phyloP scores from a whole-genome alignment of 2,797 vertebrate species.

The Adrianichthys oophorus region DNA sequence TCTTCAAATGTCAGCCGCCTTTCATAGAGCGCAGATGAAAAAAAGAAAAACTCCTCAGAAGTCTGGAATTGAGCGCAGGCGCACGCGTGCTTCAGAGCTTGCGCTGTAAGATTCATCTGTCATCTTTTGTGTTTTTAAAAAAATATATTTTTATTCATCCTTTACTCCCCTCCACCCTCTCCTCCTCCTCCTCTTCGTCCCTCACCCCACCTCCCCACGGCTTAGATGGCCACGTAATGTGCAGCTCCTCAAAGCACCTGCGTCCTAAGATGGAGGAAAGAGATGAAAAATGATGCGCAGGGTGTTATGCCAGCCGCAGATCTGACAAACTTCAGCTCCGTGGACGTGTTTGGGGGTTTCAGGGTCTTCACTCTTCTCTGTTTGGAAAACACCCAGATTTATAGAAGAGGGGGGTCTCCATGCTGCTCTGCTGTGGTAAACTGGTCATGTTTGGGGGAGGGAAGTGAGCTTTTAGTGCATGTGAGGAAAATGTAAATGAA shows the following conservation, averaged over 20 bases:
- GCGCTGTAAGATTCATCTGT: slow-evolving; percentile 1
- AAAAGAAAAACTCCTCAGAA: slow-evolving; percentile 46
- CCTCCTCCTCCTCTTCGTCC: slow-evolving; percentile 1
- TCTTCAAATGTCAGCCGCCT: slow-evolving; percentile 81
- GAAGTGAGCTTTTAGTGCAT: slow-evolving; percentile 14
- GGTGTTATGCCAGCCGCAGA: slow-evolving; percentile 50
- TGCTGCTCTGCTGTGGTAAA: not conserved
- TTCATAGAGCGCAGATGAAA: slow-evolving; percentile 65
- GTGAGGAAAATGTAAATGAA: slow-evolving; percentile 22
- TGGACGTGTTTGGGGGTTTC: too few relatives aligned
- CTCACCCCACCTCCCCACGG: slow-evolving; percentile 28
- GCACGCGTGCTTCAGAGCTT: not conserved
- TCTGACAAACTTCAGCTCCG: slow-evolving; percentile 13
- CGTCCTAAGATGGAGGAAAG: slow-evolving; percentile 83
- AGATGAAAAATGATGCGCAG: slow-evolving; percentile 50
- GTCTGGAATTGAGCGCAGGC: slow-evolving; percentile 23
- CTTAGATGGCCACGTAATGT: slow-evolving; percentile 66
- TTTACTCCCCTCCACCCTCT: not conserved
- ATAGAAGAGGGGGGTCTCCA: not conserved
- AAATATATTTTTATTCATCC: slow-evolving; percentile 17
- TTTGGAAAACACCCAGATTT: not conserved
- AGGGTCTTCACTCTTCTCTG: not conserved
- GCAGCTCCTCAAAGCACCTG: slow-evolving; percentile 77
- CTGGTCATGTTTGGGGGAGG: not conserved
- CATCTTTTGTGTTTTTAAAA: slow-evolving; percentile 8